phyloP scores from a whole-genome alignment of 1,140 invertebrate genomes.

The Euwallacea similis region DNA sequence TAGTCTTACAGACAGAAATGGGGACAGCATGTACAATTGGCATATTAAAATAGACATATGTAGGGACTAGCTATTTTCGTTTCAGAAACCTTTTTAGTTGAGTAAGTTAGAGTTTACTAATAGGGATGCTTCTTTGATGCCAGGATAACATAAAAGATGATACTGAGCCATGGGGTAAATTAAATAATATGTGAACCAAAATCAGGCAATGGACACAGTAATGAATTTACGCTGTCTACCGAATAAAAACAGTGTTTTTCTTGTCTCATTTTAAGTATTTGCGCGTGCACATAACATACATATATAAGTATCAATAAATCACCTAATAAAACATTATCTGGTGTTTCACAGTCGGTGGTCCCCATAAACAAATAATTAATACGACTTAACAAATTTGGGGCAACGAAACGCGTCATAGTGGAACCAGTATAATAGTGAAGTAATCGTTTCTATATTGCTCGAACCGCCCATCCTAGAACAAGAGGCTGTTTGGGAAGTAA shows the following conservation, averaged over 20 bases:
- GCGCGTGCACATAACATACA: not conserved
- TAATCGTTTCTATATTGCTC: not conserved
- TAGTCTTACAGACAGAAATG: slow-evolving; percentile 10
- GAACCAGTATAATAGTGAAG: not conserved
- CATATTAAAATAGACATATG: slow-evolving; percentile 18
- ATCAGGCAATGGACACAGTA: not conserved
- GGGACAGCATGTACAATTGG: slow-evolving; percentile 5
- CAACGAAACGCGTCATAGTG: not conserved
- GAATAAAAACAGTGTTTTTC: not conserved
- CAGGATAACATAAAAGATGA: slow-evolving; percentile 21
- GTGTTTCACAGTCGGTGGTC: not conserved
- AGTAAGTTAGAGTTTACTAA: slow-evolving; percentile 9
- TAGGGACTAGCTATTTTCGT: slow-evolving; percentile 1
- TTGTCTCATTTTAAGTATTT: not conserved
- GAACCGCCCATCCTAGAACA: not conserved
- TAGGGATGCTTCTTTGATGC: slow-evolving; percentile 22
- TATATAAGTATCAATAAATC: not conserved
- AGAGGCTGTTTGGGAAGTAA: not conserved
- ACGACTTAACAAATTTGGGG: not conserved
- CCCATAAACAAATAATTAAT: slow-evolving; percentile 1
- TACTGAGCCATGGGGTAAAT: slow-evolving; percentile 10
- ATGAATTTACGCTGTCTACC: not conserved
- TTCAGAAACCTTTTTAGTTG: slow-evolving; percentile 17
- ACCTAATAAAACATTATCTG: not conserved
- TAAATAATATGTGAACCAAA: slow-evolving; percentile 17